Conservation (phyloP, 35 echinoderm and acorn worm species). For the Lytechinus variegatus region DNA sequence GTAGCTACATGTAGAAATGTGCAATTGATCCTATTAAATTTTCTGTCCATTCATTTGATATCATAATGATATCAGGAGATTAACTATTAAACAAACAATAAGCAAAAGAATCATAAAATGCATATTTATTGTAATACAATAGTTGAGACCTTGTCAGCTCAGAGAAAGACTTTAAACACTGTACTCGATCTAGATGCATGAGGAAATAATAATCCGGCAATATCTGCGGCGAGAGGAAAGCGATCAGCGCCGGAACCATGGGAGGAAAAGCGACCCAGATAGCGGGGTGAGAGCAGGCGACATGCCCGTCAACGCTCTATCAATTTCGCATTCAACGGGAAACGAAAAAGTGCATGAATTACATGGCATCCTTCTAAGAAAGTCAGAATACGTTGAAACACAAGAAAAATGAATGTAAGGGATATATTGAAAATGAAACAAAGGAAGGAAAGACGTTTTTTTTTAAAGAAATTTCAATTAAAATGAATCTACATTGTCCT, state of each 20-base stretch:
- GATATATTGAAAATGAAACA: not conserved
- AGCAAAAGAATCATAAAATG: too few species aligned
- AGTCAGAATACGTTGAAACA: not conserved
- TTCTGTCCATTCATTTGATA: too few species aligned
- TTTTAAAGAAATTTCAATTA: not conserved
- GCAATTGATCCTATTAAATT: too few species aligned
- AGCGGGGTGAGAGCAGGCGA: not conserved
- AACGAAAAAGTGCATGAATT: conserved; percentile 19
- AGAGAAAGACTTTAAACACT: not conserved
- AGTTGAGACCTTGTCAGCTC: too few species aligned
- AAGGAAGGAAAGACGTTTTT: not conserved
- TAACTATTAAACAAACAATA: too few species aligned
- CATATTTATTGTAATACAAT: too few species aligned
- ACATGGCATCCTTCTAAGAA: not conserved
- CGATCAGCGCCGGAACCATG: not conserved
- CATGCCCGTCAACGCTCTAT: not conserved
- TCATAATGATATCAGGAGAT: too few species aligned
- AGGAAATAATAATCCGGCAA: not conserved
- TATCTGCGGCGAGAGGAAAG: not conserved
- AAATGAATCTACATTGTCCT: too few species aligned
- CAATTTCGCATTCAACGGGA: not conserved
- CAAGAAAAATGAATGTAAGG: too few species aligned
- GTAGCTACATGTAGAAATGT: too few species aligned
- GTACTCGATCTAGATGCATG: not conserved
- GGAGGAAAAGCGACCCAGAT: not conserved